Percentiles rank a stretch among this genome's conserved stretches.
These are phyloP conservation scores for Tridacna crocea DNA, from an alignment of 2,888 invertebrate genomes.

Conservation along the genomic window DNA sequence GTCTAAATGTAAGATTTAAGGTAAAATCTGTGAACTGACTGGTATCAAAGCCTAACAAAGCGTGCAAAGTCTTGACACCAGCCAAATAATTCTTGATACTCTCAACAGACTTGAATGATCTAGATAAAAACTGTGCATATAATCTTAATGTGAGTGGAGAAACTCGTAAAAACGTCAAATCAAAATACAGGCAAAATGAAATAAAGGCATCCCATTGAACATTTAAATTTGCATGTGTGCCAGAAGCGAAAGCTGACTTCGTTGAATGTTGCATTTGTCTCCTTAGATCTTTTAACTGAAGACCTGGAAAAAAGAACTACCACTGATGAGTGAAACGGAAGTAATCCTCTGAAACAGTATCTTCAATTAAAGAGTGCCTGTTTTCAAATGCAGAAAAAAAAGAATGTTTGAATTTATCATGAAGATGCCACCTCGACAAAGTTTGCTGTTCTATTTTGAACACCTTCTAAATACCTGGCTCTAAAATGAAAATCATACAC, in stretches of 20 bases:
- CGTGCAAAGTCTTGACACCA: background rate
- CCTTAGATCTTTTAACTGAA: background rate
- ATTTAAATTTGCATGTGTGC: background rate
- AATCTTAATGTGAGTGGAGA: background rate
- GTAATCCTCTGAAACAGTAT: too few species aligned
- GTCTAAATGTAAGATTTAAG: background rate
- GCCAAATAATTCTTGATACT: background rate
- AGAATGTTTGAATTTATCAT: too few species aligned
- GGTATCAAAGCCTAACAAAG: too few species aligned
- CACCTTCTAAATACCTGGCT: background rate
- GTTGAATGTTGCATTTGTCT: background rate
- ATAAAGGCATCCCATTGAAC: background rate
- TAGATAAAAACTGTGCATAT: background rate
- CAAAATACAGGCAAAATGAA: background rate
- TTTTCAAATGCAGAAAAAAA: too few species aligned
- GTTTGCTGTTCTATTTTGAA: background rate
- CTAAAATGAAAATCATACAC: background rate
- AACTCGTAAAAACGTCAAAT: background rate
- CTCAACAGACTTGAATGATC: background rate
- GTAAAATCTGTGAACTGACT: background rate
- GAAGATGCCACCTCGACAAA: too few species aligned
- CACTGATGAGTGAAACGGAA: too few species aligned
- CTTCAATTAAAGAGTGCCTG: too few species aligned
- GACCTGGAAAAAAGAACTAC: constrained; percentile 2
- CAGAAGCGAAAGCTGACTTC: background rate